Evolutionary conservation across 2,113 vertebrate genomes (phyloP), one percentile per base, ranked within the genome.

Genomic region (Trematomus loennbergii): DNA sequence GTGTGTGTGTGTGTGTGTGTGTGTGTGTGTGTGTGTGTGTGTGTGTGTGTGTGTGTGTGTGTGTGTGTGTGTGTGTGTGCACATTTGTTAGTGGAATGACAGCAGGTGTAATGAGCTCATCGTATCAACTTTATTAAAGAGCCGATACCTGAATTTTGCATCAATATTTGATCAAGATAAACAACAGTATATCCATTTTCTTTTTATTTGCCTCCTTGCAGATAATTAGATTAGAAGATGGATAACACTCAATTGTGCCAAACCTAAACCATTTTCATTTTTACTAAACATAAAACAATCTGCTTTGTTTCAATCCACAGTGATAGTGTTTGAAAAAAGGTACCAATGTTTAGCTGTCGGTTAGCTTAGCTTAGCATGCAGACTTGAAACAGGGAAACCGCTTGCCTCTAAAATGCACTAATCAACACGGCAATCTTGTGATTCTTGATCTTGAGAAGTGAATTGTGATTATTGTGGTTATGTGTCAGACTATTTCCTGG

Each of bases 41-140:
- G 22, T 17, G 12, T 65, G 58, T 36, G 36, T 36, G 36, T 36
- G 36, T 36, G 36, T 36, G 36, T 36, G 36, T 36, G 4, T 36
- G 33, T 36, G 33, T 36, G 33, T 36, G 33, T 36, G 33, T 36
- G 33, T 36, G 33, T 33, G 33, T 33, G 33, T 33, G 33, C 6
- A 6, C 6, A 6, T 36, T 4, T 36, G 33, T 36, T 5, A 7
- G 36, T 7, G 4, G 9, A 74, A 25, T 57, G 79, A 82, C 65
- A 76, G 77, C 71, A 74, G 83, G 45, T 82, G 36, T 81, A 81
- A 76, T 71, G 54, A 87, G 62, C 65, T 84, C 64, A 77, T 52
- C 2, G 2, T 76, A 58, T 79, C 60, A 83, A 36, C 48, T 67
- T 80, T 11, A 49, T 74, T 22, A 46, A 60, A 49, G 12, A 53